phyloP scores from a whole-genome alignment of 2,888 invertebrate genomes.

The Apotomis capreana region DNA sequence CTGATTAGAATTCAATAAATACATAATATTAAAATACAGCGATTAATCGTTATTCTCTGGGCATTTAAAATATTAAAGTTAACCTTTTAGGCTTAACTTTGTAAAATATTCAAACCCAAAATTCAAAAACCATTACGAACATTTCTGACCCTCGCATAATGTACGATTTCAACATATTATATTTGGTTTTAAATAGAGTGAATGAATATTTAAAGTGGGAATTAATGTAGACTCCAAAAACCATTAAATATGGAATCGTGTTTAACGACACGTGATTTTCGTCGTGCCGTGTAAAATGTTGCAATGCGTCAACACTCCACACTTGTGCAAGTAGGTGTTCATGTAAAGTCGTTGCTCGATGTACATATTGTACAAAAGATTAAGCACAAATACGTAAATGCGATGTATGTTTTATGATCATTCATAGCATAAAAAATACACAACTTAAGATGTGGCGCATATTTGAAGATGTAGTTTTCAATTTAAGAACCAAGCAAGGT shows the following conservation, averaged over 20 bases:
- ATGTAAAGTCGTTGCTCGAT: background rate
- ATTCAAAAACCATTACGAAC: conserved; percentile 11
- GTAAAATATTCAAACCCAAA: background rate
- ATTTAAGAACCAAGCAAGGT: no score
- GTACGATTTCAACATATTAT: conserved; percentile 6
- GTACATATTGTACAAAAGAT: background rate
- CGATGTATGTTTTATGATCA: background rate
- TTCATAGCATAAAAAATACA: background rate
- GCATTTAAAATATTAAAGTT: background rate
- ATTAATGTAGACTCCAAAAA: conserved; percentile 26
- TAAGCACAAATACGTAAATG: background rate
- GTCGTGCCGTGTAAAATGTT: conserved; percentile 1
- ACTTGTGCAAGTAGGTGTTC: conserved; percentile 22
- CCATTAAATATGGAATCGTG: conserved; percentile 25
- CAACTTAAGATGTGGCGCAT: no score
- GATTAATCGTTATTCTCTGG: background rate
- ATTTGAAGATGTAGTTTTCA: no score
- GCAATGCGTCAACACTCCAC: background rate
- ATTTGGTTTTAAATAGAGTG: conserved; percentile 13
- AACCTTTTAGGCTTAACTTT: conserved; percentile 2
- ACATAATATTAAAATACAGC: background rate
- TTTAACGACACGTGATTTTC: background rate
- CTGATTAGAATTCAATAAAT: no score
- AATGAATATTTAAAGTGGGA: conserved; percentile 23
- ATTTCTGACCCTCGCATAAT: conserved; percentile 34